These are phyloP conservation scores for Ennomos quercinarius DNA, from an alignment of 2,888 invertebrate genomes.

Conservation along the genomic window DNA sequence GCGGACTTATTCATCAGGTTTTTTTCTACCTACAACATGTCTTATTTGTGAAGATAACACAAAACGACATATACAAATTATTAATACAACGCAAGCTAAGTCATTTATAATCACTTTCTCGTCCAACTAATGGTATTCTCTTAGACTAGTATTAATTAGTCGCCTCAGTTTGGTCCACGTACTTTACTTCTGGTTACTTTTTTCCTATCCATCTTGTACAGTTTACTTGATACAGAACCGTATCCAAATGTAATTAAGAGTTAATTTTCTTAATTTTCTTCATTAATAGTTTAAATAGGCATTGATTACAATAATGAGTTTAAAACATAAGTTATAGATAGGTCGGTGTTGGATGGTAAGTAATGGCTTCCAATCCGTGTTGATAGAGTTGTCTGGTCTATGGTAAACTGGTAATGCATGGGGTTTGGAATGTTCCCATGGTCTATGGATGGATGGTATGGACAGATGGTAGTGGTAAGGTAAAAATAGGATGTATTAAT, in stretches of 20 bases:
- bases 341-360: conserved; percentile 11
- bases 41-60: too few species aligned
- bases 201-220: background rate
- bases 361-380: conserved; percentile 28
- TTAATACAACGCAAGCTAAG: too few species aligned
- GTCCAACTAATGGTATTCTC: too few species aligned
- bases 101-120: too few species aligned
- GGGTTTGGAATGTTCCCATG: conserved; percentile 22
- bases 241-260: background rate
- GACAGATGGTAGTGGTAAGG: conserved; percentile 1
- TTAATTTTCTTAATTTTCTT: background rate
- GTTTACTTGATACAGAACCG: background rate
- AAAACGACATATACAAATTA: too few species aligned
- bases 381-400: conserved; percentile 33
- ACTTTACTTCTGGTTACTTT: background rate
- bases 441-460: background rate
- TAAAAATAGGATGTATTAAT: conserved; percentile 19
- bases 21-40: too few species aligned
- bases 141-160: too few species aligned
- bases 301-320: conserved; percentile 22
- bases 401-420: conserved; percentile 12
- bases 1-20: too few species aligned
- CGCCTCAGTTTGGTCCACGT: background rate
- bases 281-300: conserved; percentile 12
- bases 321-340: conserved; percentile 19